Base-by-base conservation (phyloP, 2,113 vertebrate genomes). In the Psittacus erithacus region DNA sequence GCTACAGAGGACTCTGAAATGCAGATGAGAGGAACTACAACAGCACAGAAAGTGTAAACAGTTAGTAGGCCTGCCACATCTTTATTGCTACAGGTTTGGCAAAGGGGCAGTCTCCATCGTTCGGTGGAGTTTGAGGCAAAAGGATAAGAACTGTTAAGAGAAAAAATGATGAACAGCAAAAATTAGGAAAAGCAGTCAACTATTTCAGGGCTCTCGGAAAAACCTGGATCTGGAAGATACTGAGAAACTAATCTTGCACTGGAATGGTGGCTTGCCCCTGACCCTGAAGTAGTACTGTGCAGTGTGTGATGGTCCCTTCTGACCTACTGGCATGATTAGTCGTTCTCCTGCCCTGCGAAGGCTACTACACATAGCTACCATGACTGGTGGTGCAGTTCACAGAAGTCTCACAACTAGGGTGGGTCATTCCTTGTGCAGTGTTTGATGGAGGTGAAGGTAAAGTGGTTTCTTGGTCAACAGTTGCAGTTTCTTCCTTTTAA, bases 391-490 rank as follows among this genome's bases (percentile, higher is more conserved):
- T 91, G 69, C 93, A 94, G 85, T 93, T 97, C 96, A 95, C 95
- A 97, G 93, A 85, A 67, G 63, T 75, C 92, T 96, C 94, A 82
- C 85, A 92, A 62, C 71, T 41, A 86, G 92, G 92, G 33, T 13
- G 22, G 57, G 91, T 98, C 98, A 99, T 89, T 99, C 99, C 98
- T 99, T 99, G 98, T 99, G 99, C 97, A 99, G 97, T 33, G 98
- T 99, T 96, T 99, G 99, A 96, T 99, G 98, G 78, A 99, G 99
- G 95, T 99, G 99, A 95, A 99, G 99, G 98, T 99, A 99, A 91
- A 99, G 99, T 97, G 99, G 99, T 98, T 99, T 99, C 99, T 99
- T 99, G 81, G 99, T 99, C 95, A 99, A 98, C 93, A 99, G 98
- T 80, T 99, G 99, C 88, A 99, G 98, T 97, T 99, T 99, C 98